Base-by-base conservation (phyloP, 1,140 invertebrate species). In the Saxidomus purpurata region DNA sequence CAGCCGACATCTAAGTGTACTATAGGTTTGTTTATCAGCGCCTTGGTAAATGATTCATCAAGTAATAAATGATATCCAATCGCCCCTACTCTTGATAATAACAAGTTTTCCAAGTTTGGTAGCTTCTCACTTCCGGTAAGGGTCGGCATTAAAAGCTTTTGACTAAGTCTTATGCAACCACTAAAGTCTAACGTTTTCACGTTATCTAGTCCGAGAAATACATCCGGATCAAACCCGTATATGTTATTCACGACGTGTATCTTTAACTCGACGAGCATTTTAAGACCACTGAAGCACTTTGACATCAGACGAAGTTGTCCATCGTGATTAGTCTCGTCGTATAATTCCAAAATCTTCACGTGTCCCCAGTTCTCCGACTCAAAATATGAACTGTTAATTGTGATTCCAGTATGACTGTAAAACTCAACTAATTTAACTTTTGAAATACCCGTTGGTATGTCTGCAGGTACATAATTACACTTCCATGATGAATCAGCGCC, bases 391-490 rank as follows among this genome's bases (percentile, higher is more conserved):
- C 22, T 71, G 34, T 36, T 71, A 15, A 71, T 3, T 31, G 25
- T 28, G 15, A 38, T 36, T 38, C 15, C 22, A 15, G 11, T 22
- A 19, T 71, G 1, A 4, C 6, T 28, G 1, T 2, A 17, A 38
- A 71, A 71, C 11, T 71, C 67, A 6, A 38, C 3, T 0, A 63
- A 4, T 38, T 19, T 1, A 71, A 71, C 34, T 28, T 25, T 38
- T 36, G 67, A 19, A 19, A 71, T 22, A 19, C 67, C 67, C 17
- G 15, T 38, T 36, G 67, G 67, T 31, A 71, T 71, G 22, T 71
- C 67, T 40, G 28, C 28, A 6, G 67, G 67, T 38, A 71, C 38
- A n/a, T 71, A 71, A n/a, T 77, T 77, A 47, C 49, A 49, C 28
- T 4, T n/a, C n/a, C n/a, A 49, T 17, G 28, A 15, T 34, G 40